phyloP scores from a whole-genome alignment of 2,113 vertebrate species.

The Sminthopsis crassicaudata region DNA sequence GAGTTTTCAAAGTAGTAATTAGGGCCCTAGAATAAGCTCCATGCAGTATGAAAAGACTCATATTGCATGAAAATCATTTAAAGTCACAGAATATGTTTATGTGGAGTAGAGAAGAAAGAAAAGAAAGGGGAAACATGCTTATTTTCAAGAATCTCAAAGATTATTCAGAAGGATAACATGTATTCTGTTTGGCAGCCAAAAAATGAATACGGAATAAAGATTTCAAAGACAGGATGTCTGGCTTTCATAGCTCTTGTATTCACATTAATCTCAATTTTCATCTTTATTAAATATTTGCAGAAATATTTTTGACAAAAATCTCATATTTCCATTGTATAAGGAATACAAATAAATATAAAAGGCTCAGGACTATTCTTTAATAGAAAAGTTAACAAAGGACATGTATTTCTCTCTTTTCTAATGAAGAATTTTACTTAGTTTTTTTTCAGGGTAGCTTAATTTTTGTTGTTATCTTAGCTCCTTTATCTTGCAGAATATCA shows the following conservation, averaged over 20 bases:
- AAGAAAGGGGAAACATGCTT: not conserved
- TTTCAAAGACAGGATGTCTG: not conserved
- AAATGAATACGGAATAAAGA: not conserved
- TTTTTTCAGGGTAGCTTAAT: not conserved
- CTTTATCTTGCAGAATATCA: not conserved
- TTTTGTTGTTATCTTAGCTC: not conserved
- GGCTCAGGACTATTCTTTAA: no score
- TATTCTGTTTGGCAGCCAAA: not conserved
- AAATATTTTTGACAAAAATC: no score
- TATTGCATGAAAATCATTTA: not conserved
- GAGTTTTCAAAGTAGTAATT: not conserved
- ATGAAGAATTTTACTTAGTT: not conserved
- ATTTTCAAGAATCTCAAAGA: not conserved
- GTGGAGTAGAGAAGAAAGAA: not conserved
- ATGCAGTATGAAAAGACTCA: not conserved
- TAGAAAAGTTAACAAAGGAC: no score
- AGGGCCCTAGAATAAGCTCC: no score
- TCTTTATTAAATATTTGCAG: no score
- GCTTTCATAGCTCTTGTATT: not conserved
- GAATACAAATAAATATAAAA: no score
- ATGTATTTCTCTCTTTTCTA: not conserved
- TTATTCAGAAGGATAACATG: not conserved
- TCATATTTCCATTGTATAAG: no score
- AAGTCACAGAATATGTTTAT: no score
- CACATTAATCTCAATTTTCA: no score